phyloP scores from a whole-genome alignment of 2,113 vertebrate genomes.

The Scomber japonicus region DNA sequence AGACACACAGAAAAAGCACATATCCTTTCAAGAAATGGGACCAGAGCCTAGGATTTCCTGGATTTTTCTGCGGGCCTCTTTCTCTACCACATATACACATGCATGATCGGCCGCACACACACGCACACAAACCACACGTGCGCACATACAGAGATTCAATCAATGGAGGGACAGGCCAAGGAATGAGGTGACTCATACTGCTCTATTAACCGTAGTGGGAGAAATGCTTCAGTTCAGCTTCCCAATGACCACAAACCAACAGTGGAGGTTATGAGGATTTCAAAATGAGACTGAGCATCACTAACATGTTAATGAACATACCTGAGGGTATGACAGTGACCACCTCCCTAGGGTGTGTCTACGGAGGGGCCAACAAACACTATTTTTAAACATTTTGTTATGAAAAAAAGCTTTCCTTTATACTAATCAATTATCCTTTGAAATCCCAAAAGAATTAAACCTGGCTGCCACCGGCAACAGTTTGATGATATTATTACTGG shows the following conservation, averaged over 20 bases:
- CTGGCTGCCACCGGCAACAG: background rate
- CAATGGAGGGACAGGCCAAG: conserved; percentile 47
- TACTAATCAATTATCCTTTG: background rate
- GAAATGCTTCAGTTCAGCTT: conserved; percentile 36
- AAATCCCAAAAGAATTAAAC: background rate
- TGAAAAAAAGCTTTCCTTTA: background rate
- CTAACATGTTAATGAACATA: conserved; percentile 21
- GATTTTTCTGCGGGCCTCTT: conserved; percentile 62
- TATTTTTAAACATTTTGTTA: background rate
- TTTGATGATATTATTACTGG: background rate
- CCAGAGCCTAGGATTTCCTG: conserved; percentile 74
- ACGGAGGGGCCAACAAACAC: too few relatives aligned
- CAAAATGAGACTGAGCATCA: conserved; percentile 24
- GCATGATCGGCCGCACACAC: conserved; percentile 28
- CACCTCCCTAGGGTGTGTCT: background rate
- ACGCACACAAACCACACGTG: conserved; percentile 41
- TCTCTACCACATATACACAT: conserved; percentile 50
- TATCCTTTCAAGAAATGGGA: conserved; percentile 61
- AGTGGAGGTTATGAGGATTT: conserved; percentile 32
- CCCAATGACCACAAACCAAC: conserved; percentile 45
- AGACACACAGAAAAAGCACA: conserved; percentile 43
- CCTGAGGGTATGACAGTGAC: background rate
- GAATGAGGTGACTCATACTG: conserved; percentile 66
- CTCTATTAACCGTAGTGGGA: conserved; percentile 59
- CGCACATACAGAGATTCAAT: conserved; percentile 34